These are phyloP conservation scores for Enteromius anoplus DNA, from an alignment of 2,797 vertebrate species.

Conservation along the genomic window DNA sequence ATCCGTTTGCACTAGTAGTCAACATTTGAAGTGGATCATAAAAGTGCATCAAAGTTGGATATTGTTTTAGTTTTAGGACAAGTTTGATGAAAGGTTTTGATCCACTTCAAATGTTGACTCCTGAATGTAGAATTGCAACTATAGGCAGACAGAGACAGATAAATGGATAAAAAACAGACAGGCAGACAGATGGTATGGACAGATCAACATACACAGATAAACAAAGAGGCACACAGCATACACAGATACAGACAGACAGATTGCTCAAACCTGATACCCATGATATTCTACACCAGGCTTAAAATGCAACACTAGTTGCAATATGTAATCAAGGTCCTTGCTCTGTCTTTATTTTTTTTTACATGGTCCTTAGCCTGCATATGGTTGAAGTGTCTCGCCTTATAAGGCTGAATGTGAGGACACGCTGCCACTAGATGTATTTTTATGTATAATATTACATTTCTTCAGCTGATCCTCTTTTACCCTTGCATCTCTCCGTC, in stretches of 20 bases:
- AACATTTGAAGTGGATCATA: no score
- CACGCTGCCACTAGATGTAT: conserved; percentile 21
- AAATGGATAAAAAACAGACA: neutral
- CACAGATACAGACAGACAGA: neutral
- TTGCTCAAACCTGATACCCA: neutral
- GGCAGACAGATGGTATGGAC: neutral
- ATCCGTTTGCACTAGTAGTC: no score
- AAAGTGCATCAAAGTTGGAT: no score
- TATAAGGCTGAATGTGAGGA: neutral
- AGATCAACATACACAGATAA: neutral
- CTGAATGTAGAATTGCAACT: neutral
- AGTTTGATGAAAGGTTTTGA: no score
- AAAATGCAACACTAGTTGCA: neutral
- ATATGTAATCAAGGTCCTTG: neutral
- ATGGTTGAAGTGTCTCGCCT: neutral
- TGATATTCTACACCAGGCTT: neutral
- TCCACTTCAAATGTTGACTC: no score
- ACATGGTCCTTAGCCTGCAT: neutral
- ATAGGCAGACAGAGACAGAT: neutral
- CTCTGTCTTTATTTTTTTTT: neutral
- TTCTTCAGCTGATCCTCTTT: conserved; percentile 34
- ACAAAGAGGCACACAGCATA: neutral
- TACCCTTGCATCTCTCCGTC: conserved; percentile 54
- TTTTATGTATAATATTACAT: conserved; percentile 42
- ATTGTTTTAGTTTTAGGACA: no score